A percentile compares a stretch with the other conserved stretches of the same genome.
phyloP scores from a whole-genome alignment of 2,888 invertebrate genomes.

The Sphinx pinastri region DNA sequence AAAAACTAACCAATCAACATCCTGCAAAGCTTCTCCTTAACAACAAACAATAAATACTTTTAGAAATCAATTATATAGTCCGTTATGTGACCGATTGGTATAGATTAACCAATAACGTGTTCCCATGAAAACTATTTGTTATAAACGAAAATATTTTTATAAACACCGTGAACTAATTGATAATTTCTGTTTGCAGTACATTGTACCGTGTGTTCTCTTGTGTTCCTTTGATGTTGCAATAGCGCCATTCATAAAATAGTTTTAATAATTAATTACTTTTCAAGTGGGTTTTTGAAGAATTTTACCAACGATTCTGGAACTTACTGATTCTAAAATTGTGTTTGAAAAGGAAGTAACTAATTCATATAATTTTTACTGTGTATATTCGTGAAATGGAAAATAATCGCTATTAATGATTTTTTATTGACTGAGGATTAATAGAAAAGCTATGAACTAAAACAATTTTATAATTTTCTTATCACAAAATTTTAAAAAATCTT shows the following conservation, averaged over 20 bases:
- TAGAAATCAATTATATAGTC: slow-evolving; percentile 66
- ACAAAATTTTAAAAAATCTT: too few relatives aligned
- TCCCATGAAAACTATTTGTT: slow-evolving; percentile 67
- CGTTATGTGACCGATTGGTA: slow-evolving; percentile 63
- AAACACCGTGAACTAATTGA: slow-evolving; percentile 65
- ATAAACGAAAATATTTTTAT: slow-evolving; percentile 56
- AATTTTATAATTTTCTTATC: too few relatives aligned
- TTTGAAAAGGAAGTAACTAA: too few relatives aligned
- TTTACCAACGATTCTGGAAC: too few relatives aligned
- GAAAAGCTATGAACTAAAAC: too few relatives aligned
- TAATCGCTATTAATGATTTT: too few relatives aligned
- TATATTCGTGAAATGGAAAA: too few relatives aligned
- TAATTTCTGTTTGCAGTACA: slow-evolving; percentile 67
- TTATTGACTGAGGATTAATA: too few relatives aligned
- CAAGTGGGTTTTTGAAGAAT: too few relatives aligned
- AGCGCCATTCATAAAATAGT: not conserved
- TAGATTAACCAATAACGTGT: slow-evolving; percentile 50
- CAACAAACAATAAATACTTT: slow-evolving; percentile 57
- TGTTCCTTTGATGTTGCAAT: not conserved
- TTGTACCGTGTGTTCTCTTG: slow-evolving; percentile 33
- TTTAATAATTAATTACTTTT: not conserved
- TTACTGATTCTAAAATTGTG: too few relatives aligned
- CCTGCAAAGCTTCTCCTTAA: slow-evolving; percentile 54
- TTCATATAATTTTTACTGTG: too few relatives aligned
- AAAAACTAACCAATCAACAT: slow-evolving; percentile 2